Conservation (phyloP, 2,797 vertebrate genomes). For the Sebastes nivosus region DNA sequence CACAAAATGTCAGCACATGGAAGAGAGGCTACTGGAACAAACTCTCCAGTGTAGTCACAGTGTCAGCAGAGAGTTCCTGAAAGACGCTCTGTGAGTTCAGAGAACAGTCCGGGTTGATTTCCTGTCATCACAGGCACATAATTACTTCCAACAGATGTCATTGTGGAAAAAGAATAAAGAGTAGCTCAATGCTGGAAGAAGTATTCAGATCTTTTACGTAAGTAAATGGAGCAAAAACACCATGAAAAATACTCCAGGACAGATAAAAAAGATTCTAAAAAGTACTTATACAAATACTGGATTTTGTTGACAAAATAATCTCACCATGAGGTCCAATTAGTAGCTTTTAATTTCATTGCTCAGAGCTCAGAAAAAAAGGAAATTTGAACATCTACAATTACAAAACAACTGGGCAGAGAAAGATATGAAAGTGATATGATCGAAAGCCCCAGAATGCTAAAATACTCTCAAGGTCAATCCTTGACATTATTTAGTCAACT, state of each 20-base stretch:
- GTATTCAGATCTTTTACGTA: neutral
- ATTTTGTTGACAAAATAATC: no score
- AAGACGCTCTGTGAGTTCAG: slow-evolving; percentile 40
- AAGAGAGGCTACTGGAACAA: slow-evolving; percentile 44
- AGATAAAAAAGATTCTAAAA: neutral
- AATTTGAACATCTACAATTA: no score
- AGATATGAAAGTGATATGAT: neutral
- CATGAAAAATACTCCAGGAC: neutral
- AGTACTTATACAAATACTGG: neutral
- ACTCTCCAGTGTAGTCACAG: slow-evolving; percentile 33
- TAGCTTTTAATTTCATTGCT: neutral
- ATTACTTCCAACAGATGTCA: slow-evolving; percentile 45
- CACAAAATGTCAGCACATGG: slow-evolving; percentile 53
- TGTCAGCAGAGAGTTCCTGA: slow-evolving; percentile 38
- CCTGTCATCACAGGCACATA: slow-evolving; percentile 40
- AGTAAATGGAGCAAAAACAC: neutral
- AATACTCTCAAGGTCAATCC: no score
- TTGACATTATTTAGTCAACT: no score
- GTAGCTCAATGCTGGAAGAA: neutral
- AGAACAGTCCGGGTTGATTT: slow-evolving; percentile 45
- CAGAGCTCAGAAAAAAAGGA: neutral
- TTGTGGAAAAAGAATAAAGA: slow-evolving; percentile 25
- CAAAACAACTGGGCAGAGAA: neutral
- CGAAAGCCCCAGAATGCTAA: neutral
- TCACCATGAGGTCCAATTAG: neutral